Conservation (phyloP, 2,888 invertebrate genomes). For the Invenusta paracnida region DNA sequence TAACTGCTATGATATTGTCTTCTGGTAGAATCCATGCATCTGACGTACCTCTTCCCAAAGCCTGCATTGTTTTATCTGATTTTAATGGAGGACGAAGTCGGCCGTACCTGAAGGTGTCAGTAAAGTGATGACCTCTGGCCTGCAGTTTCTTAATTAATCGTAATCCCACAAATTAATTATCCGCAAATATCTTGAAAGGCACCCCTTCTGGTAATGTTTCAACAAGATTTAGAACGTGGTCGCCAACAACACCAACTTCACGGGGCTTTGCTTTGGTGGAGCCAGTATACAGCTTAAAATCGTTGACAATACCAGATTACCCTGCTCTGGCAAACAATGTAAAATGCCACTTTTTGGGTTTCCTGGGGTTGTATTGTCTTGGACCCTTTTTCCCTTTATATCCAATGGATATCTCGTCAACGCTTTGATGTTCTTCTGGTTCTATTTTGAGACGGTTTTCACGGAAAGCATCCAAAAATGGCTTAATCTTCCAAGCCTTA, state of each 20-base stretch:
- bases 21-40: conserved; percentile 8
- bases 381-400: conserved; percentile 42
- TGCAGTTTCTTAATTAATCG: not conserved
- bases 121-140: conserved; percentile 13
- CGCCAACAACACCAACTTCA: conserved; percentile 28
- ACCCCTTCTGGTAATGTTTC: conserved; percentile 22
- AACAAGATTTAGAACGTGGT: not conserved
- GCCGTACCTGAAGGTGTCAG: conserved; percentile 5
- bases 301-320: conserved; percentile 43
- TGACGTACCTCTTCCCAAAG: not conserved
- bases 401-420: conserved; percentile 45
- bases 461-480: conserved; percentile 42
- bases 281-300: conserved; percentile 44
- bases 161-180: conserved; percentile 11
- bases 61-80: not conserved
- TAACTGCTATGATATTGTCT: not conserved
- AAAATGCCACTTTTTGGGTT: conserved; percentile 45
- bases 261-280: conserved; percentile 19
- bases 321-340: conserved; percentile 42
- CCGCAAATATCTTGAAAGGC: conserved; percentile 31
- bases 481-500: conserved; percentile 38
- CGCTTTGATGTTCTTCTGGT: conserved; percentile 41
- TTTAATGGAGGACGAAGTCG: not conserved
- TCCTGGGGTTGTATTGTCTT: conserved; percentile 39
- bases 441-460: conserved; percentile 41